phyloP scores from a whole-genome alignment of 2,888 invertebrate species.

The Leucoma salicis region DNA sequence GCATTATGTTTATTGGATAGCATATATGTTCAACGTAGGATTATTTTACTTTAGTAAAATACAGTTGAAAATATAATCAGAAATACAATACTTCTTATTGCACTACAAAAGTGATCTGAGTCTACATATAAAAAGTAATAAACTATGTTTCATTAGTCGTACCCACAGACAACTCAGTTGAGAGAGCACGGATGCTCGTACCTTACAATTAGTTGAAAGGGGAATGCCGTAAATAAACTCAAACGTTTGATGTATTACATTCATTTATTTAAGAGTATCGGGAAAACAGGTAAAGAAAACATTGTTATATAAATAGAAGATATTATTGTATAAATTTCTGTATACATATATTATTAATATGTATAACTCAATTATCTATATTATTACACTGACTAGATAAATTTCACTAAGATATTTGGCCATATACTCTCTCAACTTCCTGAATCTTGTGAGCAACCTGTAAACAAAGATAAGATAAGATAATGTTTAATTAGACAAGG shows the following conservation, averaged over 20 bases:
- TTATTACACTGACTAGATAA: conserved; percentile 73
- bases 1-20: no score
- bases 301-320: conserved; percentile 70
- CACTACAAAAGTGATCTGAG: no score
- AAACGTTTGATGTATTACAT: conserved; percentile 7
- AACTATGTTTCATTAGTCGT: no score
- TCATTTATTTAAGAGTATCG: conserved; percentile 28
- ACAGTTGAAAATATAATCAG: no score
- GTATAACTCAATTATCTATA: conserved; percentile 69
- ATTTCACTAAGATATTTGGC: conserved; percentile 63
- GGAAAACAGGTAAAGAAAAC: conserved; percentile 44
- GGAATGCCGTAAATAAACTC: conserved; percentile 18
- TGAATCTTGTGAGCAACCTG: conserved; percentile 79
- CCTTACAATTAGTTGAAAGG: no score
- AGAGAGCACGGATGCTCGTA: no score
- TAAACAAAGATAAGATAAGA: conserved; percentile 28
- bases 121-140: no score
- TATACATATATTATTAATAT: conserved; percentile 68
- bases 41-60: no score
- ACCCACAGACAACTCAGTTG: no score
- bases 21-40: no score
- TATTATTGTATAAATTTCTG: conserved; percentile 80
- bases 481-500: no score
- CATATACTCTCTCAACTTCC: conserved; percentile 73
- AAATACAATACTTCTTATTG: no score